Evolutionary conservation across 1,140 invertebrate species (phyloP), one percentile per base, ranked within the genome.

Genomic region (Pseudomyrmex concolor): DNA sequence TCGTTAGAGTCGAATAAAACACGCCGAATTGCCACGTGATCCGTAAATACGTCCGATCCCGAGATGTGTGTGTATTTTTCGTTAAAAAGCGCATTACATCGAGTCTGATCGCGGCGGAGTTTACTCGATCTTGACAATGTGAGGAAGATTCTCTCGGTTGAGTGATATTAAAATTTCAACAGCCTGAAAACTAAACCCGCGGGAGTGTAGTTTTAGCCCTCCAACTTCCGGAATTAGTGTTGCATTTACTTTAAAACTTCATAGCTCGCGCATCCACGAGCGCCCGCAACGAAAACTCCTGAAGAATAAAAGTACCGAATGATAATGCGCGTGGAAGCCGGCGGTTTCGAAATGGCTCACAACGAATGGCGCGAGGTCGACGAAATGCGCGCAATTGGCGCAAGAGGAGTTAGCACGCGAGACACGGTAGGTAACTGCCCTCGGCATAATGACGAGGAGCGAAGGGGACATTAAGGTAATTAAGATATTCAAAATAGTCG

Each of bases 401-500:
- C 15, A 50, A 88, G 15, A 43, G 60, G 17, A 5, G 48, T 9
- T 60, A 62, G 17, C 62, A 60, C 19, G 13, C 66, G 15, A 83
- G 68, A 76, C 54, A 43, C 34, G 4, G 55, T 72, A 66, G 22
- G 25, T 0, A 25, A 34, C 22, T n/a, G n/a, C 19, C 81, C 51
- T 64, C 67, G 76, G 71, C 55, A 68, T 88, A 83, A 89, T 85
- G 76, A 87, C 70, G 34, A 34, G 34, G 34, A 34, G 34, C 0
- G 5, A 34, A 34, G 34, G 57, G 72, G 25, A 74, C 73, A 83
- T 83, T 89, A 88, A 82, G 78, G 81, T 88, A 83, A 88, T 90
- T 89, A 88, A 76, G 83, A 62, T 64, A 74, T 78, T 86, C 78
- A 85, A 88, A 88, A 84, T 89, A 83, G 81, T 88, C 86, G 71